These are phyloP conservation scores for Cygnus buccinator DNA, from an alignment of 2,113 vertebrate genomes.

Conservation along the genomic window DNA sequence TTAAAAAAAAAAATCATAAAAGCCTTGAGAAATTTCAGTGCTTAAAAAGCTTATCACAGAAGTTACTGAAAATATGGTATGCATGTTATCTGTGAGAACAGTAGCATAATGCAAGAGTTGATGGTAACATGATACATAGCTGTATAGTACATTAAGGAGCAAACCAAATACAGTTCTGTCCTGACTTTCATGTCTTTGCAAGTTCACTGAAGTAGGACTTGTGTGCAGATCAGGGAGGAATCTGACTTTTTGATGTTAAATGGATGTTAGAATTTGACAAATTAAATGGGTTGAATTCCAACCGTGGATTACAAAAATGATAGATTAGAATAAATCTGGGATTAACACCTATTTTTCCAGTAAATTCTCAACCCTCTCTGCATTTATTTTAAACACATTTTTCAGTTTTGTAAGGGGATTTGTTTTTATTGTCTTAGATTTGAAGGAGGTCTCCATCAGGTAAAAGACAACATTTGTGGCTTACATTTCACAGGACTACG, in stretches of 20 bases:
- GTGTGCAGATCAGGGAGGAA: background rate
- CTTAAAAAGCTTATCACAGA: background rate
- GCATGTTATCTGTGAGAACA: background rate
- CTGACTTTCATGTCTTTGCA: background rate
- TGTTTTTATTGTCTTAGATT: background rate
- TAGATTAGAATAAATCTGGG: background rate
- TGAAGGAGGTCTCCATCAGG: background rate
- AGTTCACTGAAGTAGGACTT: background rate
- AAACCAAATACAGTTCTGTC: background rate
- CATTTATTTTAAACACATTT: background rate
- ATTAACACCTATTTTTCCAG: background rate
- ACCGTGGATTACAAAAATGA: background rate
- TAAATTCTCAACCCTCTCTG: background rate
- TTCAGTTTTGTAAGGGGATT: background rate
- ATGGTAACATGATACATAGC: background rate
- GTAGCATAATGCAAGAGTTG: background rate
- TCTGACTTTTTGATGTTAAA: background rate
- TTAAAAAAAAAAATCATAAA: background rate
- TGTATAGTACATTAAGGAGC: background rate
- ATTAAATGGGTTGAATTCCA: background rate
- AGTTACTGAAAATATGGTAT: background rate
- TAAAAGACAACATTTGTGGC: background rate
- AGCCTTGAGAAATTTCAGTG: constrained; percentile 5
- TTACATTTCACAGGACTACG: background rate
- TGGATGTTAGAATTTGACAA: background rate